Evolutionary conservation across 2,113 vertebrate species (phyloP).

Genomic region (Anser cygnoides): DNA sequence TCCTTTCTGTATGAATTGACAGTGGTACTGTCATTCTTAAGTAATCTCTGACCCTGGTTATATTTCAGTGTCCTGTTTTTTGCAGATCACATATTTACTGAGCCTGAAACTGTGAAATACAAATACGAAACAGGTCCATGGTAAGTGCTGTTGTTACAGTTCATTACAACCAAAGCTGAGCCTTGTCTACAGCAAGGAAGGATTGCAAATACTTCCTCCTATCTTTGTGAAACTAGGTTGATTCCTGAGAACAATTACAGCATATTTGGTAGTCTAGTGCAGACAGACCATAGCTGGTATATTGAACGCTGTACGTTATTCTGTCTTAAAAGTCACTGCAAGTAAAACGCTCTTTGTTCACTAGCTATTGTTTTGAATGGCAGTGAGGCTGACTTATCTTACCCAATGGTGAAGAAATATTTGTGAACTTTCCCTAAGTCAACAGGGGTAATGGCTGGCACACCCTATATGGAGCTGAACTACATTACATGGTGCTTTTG

Average conservation of each 20-base stretch:
- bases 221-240: background rate
- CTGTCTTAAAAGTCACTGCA: background rate
- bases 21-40: background rate
- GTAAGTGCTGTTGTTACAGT: conserved; percentile 70
- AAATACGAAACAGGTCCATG: conserved; percentile 96
- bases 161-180: background rate
- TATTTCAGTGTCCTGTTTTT: conserved; percentile 19
- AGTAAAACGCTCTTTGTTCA: conserved; percentile 43
- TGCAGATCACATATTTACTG: conserved; percentile 85
- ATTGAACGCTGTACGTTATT: background rate
- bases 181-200: background rate
- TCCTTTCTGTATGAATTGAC: background rate
- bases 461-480: background rate
- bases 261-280: background rate
- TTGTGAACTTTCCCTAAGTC: conserved; percentile 57
- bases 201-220: background rate
- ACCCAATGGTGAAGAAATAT: conserved; percentile 34
- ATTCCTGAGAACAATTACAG: background rate
- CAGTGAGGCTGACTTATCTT: background rate
- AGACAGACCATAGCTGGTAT: background rate
- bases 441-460: background rate
- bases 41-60: background rate
- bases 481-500: background rate
- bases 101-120: conserved; percentile 88
- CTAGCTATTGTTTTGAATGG: background rate